Percentiles rank a stretch among this genome's conserved stretches.
Evolutionary conservation across 2,888 invertebrate species (phyloP).

Genomic region (Drosophila silvestris): DNA sequence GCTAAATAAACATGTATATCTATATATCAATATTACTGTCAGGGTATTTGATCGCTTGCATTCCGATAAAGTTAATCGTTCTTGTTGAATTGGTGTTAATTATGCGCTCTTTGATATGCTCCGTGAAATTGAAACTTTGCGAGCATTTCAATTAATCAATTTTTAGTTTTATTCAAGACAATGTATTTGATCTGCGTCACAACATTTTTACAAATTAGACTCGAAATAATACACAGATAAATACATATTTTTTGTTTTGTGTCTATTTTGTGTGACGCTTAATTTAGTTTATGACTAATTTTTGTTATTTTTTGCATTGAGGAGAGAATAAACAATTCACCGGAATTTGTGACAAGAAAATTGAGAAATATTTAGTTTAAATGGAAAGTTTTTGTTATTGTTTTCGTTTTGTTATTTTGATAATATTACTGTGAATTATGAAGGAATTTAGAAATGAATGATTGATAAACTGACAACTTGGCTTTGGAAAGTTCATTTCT

Average conservation of each 20-base stretch:
- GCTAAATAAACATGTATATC: background rate
- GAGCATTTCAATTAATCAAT: conserved; percentile 35
- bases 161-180: conserved; percentile 19
- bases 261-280: conserved; percentile 8
- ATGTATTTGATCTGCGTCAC: conserved; percentile 18
- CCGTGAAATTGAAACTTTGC: conserved; percentile 42
- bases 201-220: conserved; percentile 16
- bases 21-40: background rate
- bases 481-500: background rate
- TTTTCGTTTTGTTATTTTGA: background rate
- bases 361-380: conserved; percentile 5
- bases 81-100: background rate
- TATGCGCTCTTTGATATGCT: background rate
- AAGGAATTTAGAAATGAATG: background rate
- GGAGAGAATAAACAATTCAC: conserved; percentile 11
- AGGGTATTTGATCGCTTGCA: background rate
- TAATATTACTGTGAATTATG: conserved; percentile 21
- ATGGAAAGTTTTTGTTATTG: conserved; percentile 11
- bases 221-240: background rate
- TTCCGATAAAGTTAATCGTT: background rate
- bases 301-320: background rate
- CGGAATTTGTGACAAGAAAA: conserved; percentile 26
- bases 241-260: background rate
- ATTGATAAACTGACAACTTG: conserved; percentile 8
- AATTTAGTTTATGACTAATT: conserved; percentile 40